Evolutionary conservation across 1,140 invertebrate genomes (phyloP).

Genomic region (Grapholita molesta): DNA sequence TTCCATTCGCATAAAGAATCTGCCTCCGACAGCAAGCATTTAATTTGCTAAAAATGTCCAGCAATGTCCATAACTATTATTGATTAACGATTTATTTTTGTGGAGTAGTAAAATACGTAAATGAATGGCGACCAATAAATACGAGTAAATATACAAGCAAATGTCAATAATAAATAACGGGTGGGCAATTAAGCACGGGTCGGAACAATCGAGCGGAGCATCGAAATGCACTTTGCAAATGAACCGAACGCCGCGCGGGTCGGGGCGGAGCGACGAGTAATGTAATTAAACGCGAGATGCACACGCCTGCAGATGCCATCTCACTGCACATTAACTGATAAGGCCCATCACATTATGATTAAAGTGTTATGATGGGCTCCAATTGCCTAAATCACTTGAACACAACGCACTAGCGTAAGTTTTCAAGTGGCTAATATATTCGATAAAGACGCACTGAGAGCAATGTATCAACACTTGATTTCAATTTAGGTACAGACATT

Average conservation of each 20-base stretch:
- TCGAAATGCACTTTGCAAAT: slow-evolving; percentile 78
- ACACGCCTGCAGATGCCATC: slow-evolving; percentile 54
- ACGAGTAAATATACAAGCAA: slow-evolving; percentile 46
- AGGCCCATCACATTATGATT: slow-evolving; percentile 10
- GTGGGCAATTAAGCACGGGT: slow-evolving; percentile 68
- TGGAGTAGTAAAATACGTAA: slow-evolving; percentile 27
- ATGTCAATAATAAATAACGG: slow-evolving; percentile 69
- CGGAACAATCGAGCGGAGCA: slow-evolving; percentile 65
- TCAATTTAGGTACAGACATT: too few relatives aligned
- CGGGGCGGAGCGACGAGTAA: slow-evolving; percentile 39
- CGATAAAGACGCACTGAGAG: background rate
- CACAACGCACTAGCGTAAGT: background rate
- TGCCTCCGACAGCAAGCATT: background rate
- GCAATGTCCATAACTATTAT: slow-evolving; percentile 6
- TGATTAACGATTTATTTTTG: slow-evolving; percentile 25
- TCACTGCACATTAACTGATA: slow-evolving; percentile 24
- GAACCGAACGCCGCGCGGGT: slow-evolving; percentile 55
- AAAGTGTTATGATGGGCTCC: background rate
- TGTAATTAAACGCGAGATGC: slow-evolving; percentile 70
- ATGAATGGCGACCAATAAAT: slow-evolving; percentile 46
- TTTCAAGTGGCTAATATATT: background rate
- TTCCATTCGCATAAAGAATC: slow-evolving; percentile 20
- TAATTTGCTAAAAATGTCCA: slow-evolving; percentile 14
- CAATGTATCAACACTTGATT: background rate
- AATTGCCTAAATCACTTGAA: background rate